phyloP scores from a whole-genome alignment of 2,888 invertebrate species.

The Brenthis daphne region DNA sequence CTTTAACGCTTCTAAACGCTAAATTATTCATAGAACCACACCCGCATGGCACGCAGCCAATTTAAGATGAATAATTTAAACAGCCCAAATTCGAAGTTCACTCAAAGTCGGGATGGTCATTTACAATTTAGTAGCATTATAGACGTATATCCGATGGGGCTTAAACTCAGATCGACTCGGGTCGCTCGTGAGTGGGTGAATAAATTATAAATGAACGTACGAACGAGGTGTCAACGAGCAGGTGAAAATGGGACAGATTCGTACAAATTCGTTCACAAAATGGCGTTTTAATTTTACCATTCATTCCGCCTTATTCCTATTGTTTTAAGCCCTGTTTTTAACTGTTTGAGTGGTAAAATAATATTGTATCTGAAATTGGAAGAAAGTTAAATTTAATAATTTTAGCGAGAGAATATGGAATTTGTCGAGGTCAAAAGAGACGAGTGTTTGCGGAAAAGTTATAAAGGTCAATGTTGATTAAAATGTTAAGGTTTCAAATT shows the following conservation, averaged over 20 bases:
- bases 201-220: slow-evolving; percentile 54
- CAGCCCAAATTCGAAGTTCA: slow-evolving; percentile 62
- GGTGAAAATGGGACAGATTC: slow-evolving; percentile 43
- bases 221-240: slow-evolving; percentile 40
- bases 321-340: slow-evolving; percentile 17
- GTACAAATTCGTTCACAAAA: slow-evolving; percentile 31
- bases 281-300: slow-evolving; percentile 26
- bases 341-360: background rate
- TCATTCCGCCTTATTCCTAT: slow-evolving; percentile 15
- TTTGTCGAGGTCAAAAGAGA: slow-evolving; percentile 19
- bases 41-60: slow-evolving; percentile 54
- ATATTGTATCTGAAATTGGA: slow-evolving; percentile 17
- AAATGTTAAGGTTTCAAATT: background rate
- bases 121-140: slow-evolving; percentile 71
- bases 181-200: slow-evolving; percentile 50
- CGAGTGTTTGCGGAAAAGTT: slow-evolving; percentile 22
- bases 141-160: slow-evolving; percentile 53
- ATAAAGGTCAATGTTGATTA: slow-evolving; percentile 19
- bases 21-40: slow-evolving; percentile 54
- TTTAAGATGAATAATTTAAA: slow-evolving; percentile 66
- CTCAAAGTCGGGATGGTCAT: slow-evolving; percentile 67
- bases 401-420: slow-evolving; percentile 30
- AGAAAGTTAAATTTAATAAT: slow-evolving; percentile 36
- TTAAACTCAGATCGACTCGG: slow-evolving; percentile 43
- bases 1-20: slow-evolving; percentile 46